A percentile compares a stretch with the other conserved stretches of the same genome.
These are phyloP conservation scores for Carposina sasakii DNA, from an alignment of 1,140 invertebrate species.

Conservation along the genomic window DNA sequence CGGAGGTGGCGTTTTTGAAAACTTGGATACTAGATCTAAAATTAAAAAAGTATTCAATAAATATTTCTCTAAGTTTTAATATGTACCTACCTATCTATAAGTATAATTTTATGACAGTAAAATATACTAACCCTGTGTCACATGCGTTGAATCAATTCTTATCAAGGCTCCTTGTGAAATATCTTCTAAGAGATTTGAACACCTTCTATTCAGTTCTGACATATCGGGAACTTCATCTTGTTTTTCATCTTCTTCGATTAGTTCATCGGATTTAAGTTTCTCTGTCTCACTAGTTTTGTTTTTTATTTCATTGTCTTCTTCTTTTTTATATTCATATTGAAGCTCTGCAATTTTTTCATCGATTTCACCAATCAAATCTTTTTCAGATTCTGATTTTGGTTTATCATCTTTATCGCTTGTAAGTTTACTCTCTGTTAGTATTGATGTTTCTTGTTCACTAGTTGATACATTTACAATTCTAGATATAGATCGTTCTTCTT, in stretches of 20 bases:
- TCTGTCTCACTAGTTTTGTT: constrained; percentile 10
- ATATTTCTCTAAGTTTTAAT: neutral
- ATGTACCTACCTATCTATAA: neutral
- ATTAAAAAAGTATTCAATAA: neutral
- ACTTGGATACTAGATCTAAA: constrained; percentile 62
- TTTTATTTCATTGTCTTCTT: constrained; percentile 25
- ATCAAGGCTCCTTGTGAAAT: constrained; percentile 67
- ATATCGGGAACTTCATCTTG: constrained; percentile 59
- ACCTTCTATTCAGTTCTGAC: constrained; percentile 65
- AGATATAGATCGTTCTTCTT: constrained; percentile 54
- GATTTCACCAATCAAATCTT: constrained; percentile 34
- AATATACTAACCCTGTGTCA: constrained; percentile 54
- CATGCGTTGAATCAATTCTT: constrained; percentile 67
- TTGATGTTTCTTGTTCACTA: constrained; percentile 56
- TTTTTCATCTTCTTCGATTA: constrained; percentile 20
- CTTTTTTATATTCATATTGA: constrained; percentile 31
- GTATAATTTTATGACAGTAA: neutral
- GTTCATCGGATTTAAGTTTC: constrained; percentile 13
- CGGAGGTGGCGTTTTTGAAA: constrained; percentile 69
- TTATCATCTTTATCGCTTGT: constrained; percentile 57
- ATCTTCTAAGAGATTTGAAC: constrained; percentile 68
- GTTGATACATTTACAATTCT: constrained; percentile 46
- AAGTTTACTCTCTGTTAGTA: constrained; percentile 59
- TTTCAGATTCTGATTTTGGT: constrained; percentile 29
- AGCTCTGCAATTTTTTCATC: constrained; percentile 31